Percentiles rank a stretch among this genome's conserved stretches.
These are phyloP conservation scores for Corythornis madagascariensis DNA, from an alignment of 2,113 vertebrate species.

Conservation along the genomic window DNA sequence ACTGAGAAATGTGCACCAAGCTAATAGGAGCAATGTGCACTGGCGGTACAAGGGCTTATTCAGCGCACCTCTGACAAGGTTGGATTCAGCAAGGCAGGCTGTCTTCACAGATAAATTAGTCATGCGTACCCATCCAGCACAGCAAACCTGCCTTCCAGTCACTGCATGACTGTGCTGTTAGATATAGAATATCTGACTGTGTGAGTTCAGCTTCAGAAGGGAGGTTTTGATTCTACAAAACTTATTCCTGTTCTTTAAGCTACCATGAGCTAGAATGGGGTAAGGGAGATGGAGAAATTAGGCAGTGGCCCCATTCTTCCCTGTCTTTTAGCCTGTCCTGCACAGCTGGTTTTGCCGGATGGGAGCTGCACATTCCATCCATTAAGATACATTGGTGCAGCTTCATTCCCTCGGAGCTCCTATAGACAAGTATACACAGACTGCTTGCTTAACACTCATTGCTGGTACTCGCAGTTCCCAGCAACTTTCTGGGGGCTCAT, in stretches of 20 bases:
- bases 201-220: not conserved
- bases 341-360: not conserved
- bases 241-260: not conserved
- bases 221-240: not conserved
- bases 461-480: not conserved
- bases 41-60: not conserved
- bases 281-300: not conserved
- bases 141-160: not conserved
- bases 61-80: not conserved
- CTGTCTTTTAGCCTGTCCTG: not conserved
- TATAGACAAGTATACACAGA: not conserved
- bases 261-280: not conserved
- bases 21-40: not conserved
- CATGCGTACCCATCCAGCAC: not conserved
- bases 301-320: not conserved
- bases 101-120: not conserved
- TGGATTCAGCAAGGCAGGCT: not conserved
- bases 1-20: not conserved
- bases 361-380: not conserved
- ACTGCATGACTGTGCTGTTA: not conserved
- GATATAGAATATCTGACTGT: not conserved
- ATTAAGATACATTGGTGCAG: not conserved
- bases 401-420: not conserved
- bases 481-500: slow-evolving; percentile 26
- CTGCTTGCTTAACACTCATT: slow-evolving; percentile 37